Conservation (phyloP, 2,797 vertebrate species). For the Danio aesculapii region DNA sequence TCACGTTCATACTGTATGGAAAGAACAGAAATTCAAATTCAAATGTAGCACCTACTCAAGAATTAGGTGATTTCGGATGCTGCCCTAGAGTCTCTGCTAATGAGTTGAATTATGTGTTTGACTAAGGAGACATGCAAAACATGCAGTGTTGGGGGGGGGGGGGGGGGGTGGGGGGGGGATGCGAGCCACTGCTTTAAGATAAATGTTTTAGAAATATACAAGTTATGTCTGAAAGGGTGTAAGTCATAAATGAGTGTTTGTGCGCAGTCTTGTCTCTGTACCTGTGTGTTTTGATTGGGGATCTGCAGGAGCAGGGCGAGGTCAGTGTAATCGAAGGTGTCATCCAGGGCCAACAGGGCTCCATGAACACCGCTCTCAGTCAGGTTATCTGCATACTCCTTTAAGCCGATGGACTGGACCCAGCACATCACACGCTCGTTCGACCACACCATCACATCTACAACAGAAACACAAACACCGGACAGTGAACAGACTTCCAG, state of each 20-base stretch:
- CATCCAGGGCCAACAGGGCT: constrained; percentile 89
- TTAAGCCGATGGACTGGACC: constrained; percentile 89
- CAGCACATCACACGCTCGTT: constrained; percentile 94
- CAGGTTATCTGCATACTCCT: constrained; percentile 93
- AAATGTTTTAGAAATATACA: no score
- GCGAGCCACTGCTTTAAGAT: no score
- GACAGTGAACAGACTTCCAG: constrained; percentile 8
- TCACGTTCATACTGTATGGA: no score
- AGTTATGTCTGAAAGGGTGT: neutral
- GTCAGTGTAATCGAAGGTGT: constrained; percentile 93
- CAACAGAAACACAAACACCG: constrained; percentile 18
- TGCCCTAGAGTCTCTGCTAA: no score
- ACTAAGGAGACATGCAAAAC: no score
- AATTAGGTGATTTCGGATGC: no score
- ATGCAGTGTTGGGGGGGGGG: no score
- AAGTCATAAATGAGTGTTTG: neutral
- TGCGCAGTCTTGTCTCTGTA: constrained; percentile 56
- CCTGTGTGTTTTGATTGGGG: constrained; percentile 92
- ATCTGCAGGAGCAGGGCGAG: constrained; percentile 92
- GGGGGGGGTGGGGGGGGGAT: no score
- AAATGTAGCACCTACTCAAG: no score
- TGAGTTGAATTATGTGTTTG: no score
- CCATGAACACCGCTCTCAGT: constrained; percentile 91
- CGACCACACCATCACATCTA: constrained; percentile 96
- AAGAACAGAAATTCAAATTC: no score